Conservation (phyloP, 2,113 vertebrate genomes). For the Cynoglossus semilaevis region DNA sequence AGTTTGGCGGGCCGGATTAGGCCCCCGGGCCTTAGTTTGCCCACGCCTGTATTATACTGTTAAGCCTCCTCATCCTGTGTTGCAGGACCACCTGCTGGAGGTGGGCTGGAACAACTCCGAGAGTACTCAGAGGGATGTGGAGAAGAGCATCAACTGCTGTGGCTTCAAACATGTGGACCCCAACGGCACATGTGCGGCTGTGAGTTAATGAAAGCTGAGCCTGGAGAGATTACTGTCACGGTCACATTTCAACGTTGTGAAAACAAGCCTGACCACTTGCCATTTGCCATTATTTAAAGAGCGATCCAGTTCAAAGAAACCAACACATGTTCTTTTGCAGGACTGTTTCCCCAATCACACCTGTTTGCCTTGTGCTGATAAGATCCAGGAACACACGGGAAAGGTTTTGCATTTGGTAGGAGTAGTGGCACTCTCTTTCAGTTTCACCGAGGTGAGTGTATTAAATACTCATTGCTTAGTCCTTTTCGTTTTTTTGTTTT, state of each 20-base stretch:
- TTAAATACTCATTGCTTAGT: too few species aligned
- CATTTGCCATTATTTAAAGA: too few species aligned
- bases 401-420: constrained; percentile 87
- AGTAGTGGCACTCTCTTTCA: constrained; percentile 93
- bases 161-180: constrained; percentile 80
- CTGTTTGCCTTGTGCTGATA: constrained; percentile 80
- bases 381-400: constrained; percentile 84
- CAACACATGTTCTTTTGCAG: constrained; percentile 56
- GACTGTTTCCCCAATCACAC: constrained; percentile 70
- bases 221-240: too few species aligned
- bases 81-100: constrained; percentile 87
- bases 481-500: too few species aligned
- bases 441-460: constrained; percentile 90
- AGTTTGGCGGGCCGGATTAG: too few species aligned
- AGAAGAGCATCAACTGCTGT: constrained; percentile 92
- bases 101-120: constrained; percentile 93
- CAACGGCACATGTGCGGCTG: constrained; percentile 81
- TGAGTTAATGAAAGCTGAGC: constrained; percentile 68
- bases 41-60: too few species aligned
- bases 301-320: too few species aligned
- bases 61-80: background rate
- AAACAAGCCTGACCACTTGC: too few species aligned
- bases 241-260: too few species aligned
- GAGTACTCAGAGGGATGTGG: constrained; percentile 83
- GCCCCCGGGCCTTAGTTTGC: too few species aligned